Percentiles rank a stretch among this genome's conserved stretches.
These are phyloP conservation scores for Hystrix brachyura DNA, from an alignment of 2,113 vertebrate genomes.

Conservation along the genomic window DNA sequence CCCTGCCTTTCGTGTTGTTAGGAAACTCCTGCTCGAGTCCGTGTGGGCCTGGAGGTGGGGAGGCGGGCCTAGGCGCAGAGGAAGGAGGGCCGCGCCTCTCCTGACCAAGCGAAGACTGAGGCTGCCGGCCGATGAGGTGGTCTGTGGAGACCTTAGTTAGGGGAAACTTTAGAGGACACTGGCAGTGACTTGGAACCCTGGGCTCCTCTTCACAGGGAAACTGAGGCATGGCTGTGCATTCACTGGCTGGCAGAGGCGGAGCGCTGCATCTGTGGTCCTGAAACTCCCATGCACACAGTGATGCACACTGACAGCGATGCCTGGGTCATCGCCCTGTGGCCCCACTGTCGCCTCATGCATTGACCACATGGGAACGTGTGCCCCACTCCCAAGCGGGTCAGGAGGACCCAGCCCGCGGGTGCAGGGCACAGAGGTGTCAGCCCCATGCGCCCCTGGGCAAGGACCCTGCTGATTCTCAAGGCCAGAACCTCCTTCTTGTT, in stretches of 20 bases:
- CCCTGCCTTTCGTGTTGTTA: background rate
- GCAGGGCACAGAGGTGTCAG: background rate
- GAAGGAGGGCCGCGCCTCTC: background rate
- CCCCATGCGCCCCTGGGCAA: background rate
- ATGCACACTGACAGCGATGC: background rate
- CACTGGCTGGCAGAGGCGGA: background rate
- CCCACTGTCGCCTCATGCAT: background rate
- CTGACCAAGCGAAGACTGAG: background rate
- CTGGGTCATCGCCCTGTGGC: slow-evolving; percentile 20
- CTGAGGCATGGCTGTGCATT: background rate
- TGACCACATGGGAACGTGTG: slow-evolving; percentile 18
- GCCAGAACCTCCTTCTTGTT: background rate
- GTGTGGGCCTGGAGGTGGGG: slow-evolving; percentile 30
- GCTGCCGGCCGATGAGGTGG: background rate
- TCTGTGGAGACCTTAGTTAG: background rate
- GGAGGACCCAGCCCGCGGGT: slow-evolving; percentile 27
- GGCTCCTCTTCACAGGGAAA: background rate
- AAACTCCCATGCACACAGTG: slow-evolving; percentile 16
- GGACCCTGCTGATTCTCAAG: background rate
- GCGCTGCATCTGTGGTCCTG: background rate
- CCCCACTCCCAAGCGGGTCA: background rate
- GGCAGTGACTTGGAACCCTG: background rate
- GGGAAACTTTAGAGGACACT: background rate
- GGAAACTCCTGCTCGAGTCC: background rate
- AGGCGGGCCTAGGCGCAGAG: background rate